Base-by-base conservation (phyloP, 1,140 invertebrate species). In the Drosophila sechellia region DNA sequence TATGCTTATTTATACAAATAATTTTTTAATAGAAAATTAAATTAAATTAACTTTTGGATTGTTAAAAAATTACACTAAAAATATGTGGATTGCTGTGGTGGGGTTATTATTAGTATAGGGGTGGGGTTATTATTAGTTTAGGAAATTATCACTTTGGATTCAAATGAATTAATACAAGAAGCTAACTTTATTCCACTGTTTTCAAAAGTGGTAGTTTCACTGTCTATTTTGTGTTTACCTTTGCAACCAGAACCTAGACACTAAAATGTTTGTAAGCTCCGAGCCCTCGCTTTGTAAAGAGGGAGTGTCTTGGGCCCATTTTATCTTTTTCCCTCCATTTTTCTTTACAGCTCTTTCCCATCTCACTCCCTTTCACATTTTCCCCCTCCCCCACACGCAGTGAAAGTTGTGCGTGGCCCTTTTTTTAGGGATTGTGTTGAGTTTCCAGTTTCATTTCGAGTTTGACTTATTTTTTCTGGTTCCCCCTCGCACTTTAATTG, bases 401-500 rank as follows among this genome's bases (percentile, higher is more conserved):
- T 52, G 76, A 84, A 84, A 84, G 80, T 84, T 77, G 39, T 70
- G 53, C 66, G 43, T 58, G 68, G 43, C 65, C 68, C 54, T 59
- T 60, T 63, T 63, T 64, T 64, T 27, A 39, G 31, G 50, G 39
- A 42, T 57, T 34, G 39, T 48, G 50, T 50, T 50, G 40, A 31
- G 53, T 46, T 46, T 55, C 35, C 42, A 58, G 52, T 80, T 74
- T 52, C 50, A 34, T 57, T 78, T 55, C 45, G 22, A 45, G 63
- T 46, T 55, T 48, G 63, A 69, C 22, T 46, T 77, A 43, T 39
- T 52, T 64, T 50, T 52, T 55, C 59, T 59, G 54, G 60, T 68
- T 66, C 70, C 46, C 35, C 48, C 40, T 46, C 66, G 73, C 49
- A 86, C 53, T 81, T 75, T 68, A 86, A 81, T 81, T 86, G 60